These are phyloP conservation scores for Aramus guarauna DNA, from an alignment of 2,113 vertebrate genomes.

Conservation along the genomic window DNA sequence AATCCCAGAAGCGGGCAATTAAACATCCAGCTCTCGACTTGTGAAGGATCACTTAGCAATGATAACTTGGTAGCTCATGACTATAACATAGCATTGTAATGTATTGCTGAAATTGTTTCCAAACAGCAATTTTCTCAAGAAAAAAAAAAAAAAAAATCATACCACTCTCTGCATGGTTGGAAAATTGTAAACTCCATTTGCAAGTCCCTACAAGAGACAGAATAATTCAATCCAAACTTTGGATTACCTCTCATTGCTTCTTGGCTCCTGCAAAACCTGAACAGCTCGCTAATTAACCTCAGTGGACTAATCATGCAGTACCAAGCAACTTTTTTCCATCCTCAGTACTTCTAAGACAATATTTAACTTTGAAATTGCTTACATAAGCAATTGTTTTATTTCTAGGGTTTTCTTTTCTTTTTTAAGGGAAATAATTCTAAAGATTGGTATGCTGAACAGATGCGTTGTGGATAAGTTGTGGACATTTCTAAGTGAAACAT, in stretches of 20 bases:
- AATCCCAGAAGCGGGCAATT: not conserved
- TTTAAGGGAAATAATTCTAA: not conserved
- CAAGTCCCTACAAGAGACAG: constrained; percentile 1
- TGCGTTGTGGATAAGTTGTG: not conserved
- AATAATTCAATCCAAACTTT: constrained; percentile 19
- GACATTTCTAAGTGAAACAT: not conserved
- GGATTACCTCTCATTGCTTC: constrained; percentile 13
- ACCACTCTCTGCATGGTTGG: not conserved
- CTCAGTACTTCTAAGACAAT: not conserved
- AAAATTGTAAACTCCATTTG: constrained; percentile 15
- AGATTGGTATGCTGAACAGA: not conserved
- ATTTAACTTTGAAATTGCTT: constrained; percentile 17
- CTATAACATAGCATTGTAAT: not conserved
- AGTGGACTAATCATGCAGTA: not conserved
- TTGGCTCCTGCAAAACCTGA: constrained; percentile 18
- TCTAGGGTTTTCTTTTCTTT: not conserved
- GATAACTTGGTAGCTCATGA: not conserved
- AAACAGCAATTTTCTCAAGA: not conserved
- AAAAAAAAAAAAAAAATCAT: not conserved
- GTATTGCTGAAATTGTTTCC: not conserved
- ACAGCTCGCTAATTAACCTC: constrained; percentile 14
- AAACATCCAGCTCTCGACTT: not conserved
- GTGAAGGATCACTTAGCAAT: not conserved
- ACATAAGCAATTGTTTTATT: constrained; percentile 9
- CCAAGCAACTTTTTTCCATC: constrained; percentile 35